Evolutionary conservation across 2,797 vertebrate genomes (phyloP).

Genomic region (Spinus pinus): DNA sequence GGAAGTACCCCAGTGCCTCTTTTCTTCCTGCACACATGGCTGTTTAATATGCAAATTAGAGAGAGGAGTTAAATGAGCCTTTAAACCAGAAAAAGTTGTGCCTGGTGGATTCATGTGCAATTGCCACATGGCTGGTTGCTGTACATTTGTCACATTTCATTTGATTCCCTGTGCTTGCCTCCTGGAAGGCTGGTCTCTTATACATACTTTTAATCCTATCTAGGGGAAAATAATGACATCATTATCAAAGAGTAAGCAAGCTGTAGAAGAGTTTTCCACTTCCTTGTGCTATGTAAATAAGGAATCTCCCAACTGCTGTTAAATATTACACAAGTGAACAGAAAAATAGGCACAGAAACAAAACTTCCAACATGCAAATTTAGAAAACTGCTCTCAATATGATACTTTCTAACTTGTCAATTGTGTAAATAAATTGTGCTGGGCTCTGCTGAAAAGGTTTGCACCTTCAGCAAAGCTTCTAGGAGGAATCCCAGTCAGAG

Average conservation of each 20-base stretch:
- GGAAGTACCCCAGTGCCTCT: not conserved
- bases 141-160: constrained; percentile 32
- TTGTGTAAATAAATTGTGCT: constrained; percentile 7
- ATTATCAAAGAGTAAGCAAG: not conserved
- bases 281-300: not conserved
- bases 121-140: not conserved
- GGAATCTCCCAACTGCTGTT: not conserved
- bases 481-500: not conserved
- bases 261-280: not conserved
- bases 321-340: not conserved
- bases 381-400: not conserved
- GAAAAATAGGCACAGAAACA: not conserved
- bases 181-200: not conserved
- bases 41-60: constrained; percentile 13
- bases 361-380: not conserved
- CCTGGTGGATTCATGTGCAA: not conserved
- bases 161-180: not conserved
- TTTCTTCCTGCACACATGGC: not conserved
- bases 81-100: not conserved
- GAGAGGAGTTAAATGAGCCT: not conserved
- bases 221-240: not conserved
- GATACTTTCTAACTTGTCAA: not conserved
- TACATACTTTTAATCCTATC: not conserved
- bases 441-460: not conserved
- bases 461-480: not conserved